Evolutionary conservation across 1,140 invertebrate species (phyloP), one percentile per base, ranked within the genome.

Genomic region (Rhizoglyphus robini): DNA sequence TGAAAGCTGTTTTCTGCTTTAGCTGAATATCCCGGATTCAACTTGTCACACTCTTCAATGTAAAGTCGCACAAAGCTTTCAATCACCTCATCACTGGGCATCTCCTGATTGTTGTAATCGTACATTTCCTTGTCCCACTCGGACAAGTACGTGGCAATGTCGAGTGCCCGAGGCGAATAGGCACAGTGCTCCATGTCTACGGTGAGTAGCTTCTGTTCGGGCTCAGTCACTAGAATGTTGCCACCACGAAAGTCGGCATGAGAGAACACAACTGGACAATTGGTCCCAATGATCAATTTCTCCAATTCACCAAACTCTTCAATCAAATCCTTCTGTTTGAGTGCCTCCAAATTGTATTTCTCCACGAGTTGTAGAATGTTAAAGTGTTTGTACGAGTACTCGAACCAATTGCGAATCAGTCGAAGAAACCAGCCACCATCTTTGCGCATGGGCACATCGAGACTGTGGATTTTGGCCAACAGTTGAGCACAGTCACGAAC

Each of bases 361-460:
- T 60, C 4, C 11, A 60, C 5, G 5, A 60, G 4, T 41, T 60
- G 4, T 11, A 4, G 4, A 8, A 60, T 5, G 32, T 5, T 5
- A 8, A 18, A 60, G n/a, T 29, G 4, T 4, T 60, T 20, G 8
- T 48, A 23, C 11, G 29, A 20, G n/a, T 5, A 8, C 30, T 60
- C 4, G 20, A 23, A 60, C 11, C 5, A 48, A 20, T 32, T 23
- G 23, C 30, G n/a, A 31, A 60, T 47, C 23, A 5, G 11, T 8
- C 30, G n/a, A 20, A 60, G 32, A 60, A 60, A 13, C 58, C 58
- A 60, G 58, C 30, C 5, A 23, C 29, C 20, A 48, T n/a, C 30
- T 31, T 60, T 60, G 20, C 8, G 20, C 5, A 60, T 47, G 8
- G 58, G 58, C 5, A 60, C 58, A 34, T 60, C 20, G n/a, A 60